Conservation (phyloP, 2,888 invertebrate genomes). For the Pyrocoelia pectoralis region DNA sequence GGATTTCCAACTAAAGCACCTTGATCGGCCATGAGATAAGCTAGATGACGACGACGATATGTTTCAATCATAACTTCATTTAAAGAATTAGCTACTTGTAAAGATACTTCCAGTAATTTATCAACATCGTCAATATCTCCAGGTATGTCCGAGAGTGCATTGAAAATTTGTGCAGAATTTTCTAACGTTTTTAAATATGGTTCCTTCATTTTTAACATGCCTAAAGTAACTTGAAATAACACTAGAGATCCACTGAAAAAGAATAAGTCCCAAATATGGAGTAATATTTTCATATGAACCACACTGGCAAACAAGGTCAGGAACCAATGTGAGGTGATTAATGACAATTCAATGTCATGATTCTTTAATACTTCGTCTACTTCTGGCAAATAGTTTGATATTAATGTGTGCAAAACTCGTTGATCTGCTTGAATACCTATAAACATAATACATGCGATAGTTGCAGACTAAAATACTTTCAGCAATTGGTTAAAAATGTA, state of each 20-base stretch:
- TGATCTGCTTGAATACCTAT: slow-evolving; percentile 93
- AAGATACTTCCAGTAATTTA: slow-evolving; percentile 79
- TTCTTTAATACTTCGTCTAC: slow-evolving; percentile 90
- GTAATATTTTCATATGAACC: slow-evolving; percentile 92
- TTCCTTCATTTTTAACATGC: slow-evolving; percentile 92
- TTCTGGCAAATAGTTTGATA: slow-evolving; percentile 88
- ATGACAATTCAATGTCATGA: slow-evolving; percentile 93
- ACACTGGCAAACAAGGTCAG: slow-evolving; percentile 96
- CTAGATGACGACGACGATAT: slow-evolving; percentile 89
- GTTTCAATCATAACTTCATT: slow-evolving; percentile 88
- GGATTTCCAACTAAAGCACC: slow-evolving; percentile 93
- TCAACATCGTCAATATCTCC: slow-evolving; percentile 93
- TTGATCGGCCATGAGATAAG: slow-evolving; percentile 96
- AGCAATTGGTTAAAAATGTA: too few relatives aligned
- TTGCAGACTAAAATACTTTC: too few relatives aligned
- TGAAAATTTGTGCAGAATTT: slow-evolving; percentile 98
- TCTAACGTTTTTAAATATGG: slow-evolving; percentile 83
- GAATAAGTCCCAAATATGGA: slow-evolving; percentile 96
- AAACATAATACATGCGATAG: slow-evolving; percentile 33
- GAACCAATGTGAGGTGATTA: slow-evolving; percentile 98
- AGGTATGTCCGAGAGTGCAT: slow-evolving; percentile 95
- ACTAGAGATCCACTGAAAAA: slow-evolving; percentile 96
- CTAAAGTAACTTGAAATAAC: slow-evolving; percentile 92
- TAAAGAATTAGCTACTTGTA: slow-evolving; percentile 81
- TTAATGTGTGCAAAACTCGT: slow-evolving; percentile 90